phyloP scores from a whole-genome alignment of 2,888 invertebrate species.

The Acrobasis repandana region DNA sequence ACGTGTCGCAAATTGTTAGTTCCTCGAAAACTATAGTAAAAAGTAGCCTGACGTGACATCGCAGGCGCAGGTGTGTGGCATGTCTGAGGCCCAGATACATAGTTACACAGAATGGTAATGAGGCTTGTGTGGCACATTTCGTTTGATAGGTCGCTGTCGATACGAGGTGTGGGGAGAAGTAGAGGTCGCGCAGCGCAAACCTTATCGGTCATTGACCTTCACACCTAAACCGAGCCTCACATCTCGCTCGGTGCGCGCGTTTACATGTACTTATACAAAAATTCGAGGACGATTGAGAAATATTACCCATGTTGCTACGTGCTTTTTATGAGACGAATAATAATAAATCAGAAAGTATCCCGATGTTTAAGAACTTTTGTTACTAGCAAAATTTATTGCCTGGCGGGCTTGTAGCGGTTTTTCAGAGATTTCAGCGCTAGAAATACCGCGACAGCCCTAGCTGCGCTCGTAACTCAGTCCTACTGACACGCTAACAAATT shows the following conservation, averaged over 20 bases:
- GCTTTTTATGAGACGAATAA: slow-evolving; percentile 33
- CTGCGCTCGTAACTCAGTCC: slow-evolving; percentile 14
- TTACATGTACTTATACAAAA: slow-evolving; percentile 47
- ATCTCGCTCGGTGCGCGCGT: slow-evolving; percentile 63
- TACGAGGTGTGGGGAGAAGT: slow-evolving; percentile 55
- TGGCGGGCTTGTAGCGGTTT: slow-evolving; percentile 10
- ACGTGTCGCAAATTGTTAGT: not conserved
- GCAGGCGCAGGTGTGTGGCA: not conserved
- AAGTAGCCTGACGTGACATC: not conserved
- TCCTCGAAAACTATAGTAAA: not conserved
- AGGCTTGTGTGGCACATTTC: slow-evolving; percentile 39
- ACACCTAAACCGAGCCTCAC: slow-evolving; percentile 79
- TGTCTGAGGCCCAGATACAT: slow-evolving; percentile 7
- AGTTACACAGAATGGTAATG: slow-evolving; percentile 9
- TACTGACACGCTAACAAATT: slow-evolving; percentile 20
- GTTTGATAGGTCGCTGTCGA: slow-evolving; percentile 56
- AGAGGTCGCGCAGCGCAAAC: slow-evolving; percentile 67
- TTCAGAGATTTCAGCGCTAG: slow-evolving; percentile 10
- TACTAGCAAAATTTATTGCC: not conserved
- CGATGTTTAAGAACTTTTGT: slow-evolving; percentile 7
- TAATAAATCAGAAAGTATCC: slow-evolving; percentile 5
- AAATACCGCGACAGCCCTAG: slow-evolving; percentile 8
- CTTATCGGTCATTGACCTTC: slow-evolving; percentile 82
- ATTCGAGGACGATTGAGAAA: slow-evolving; percentile 52
- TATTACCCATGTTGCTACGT: slow-evolving; percentile 12